Percentiles rank a stretch among this genome's conserved stretches.
phyloP scores from a whole-genome alignment of 2,113 vertebrate species.

The Notothenia coriiceps region DNA sequence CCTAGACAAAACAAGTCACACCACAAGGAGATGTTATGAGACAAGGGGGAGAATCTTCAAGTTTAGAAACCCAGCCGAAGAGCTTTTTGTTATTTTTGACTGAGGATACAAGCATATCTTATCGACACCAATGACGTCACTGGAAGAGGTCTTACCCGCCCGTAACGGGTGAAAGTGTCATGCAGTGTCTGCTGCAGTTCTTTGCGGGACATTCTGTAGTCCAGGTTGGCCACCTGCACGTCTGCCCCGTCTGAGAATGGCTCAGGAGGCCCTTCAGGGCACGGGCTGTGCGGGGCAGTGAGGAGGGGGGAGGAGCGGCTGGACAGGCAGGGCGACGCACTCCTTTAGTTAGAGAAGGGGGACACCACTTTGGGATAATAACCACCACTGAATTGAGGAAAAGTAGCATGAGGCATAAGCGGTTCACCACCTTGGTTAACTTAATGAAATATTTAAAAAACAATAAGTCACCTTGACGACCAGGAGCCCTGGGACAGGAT shows the following conservation, averaged over 20 bases:
- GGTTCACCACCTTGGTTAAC: neutral
- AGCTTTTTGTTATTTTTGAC: neutral
- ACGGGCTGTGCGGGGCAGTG: constrained; percentile 73
- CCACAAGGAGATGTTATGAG: neutral
- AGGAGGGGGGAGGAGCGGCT: constrained; percentile 91
- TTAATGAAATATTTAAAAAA: neutral
- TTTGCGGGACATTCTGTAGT: constrained; percentile 96
- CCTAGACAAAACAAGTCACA: constrained; percentile 50
- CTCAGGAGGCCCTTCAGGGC: constrained; percentile 78
- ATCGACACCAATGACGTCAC: neutral
- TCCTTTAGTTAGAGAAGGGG: constrained; percentile 77
- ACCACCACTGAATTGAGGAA: neutral
- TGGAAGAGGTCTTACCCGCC: constrained; percentile 84
- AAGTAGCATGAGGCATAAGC: neutral
- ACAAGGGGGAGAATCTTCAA: neutral
- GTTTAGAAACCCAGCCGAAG: neutral
- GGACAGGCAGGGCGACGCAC: constrained; percentile 90
- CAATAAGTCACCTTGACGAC: constrained; percentile 90
- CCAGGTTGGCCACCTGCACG: constrained; percentile 93
- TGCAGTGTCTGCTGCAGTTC: constrained; percentile 92
- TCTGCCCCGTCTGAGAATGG: constrained; percentile 93
- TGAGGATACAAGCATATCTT: neutral
- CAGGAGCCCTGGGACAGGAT: constrained; percentile 89
- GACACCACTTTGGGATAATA: neutral
- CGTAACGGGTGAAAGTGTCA: constrained; percentile 90